A percentile compares a stretch with the other conserved stretches of the same genome.
Conservation (phyloP, 1,140 invertebrate genomes). For the Helicoverpa zea region DNA sequence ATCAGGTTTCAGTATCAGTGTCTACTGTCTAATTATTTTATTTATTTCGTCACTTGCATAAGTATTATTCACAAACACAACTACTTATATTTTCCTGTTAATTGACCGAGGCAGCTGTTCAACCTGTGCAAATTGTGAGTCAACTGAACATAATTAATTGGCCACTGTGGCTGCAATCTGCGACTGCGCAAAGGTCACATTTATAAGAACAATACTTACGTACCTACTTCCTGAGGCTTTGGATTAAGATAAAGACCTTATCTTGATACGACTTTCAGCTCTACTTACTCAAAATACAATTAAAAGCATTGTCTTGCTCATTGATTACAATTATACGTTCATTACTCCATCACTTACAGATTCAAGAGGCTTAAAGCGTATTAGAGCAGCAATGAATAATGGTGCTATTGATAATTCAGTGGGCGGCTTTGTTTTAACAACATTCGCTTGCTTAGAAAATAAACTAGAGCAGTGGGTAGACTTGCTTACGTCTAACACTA, state of each 20-base stretch:
- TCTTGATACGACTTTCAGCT: not conserved
- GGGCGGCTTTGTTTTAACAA: slow-evolving; percentile 6
- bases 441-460: not conserved
- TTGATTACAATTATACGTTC: not conserved
- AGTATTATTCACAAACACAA: slow-evolving; percentile 1
- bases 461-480: slow-evolving; percentile 29
- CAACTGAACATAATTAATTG: slow-evolving; percentile 38
- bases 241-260: not conserved
- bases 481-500: slow-evolving; percentile 4
- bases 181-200: slow-evolving; percentile 20
- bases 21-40: no score
- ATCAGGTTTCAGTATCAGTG: no score
- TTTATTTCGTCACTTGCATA: no score
- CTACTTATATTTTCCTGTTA: not conserved
- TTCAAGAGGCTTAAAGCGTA: not conserved
- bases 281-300: slow-evolving; percentile 12
- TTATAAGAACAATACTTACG: not conserved
- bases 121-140: slow-evolving; percentile 38
- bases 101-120: slow-evolving; percentile 11
- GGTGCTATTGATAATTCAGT: not conserved
- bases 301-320: not conserved
- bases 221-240: not conserved
- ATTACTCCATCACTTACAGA: not conserved
- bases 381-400: slow-evolving; percentile 23
- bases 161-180: slow-evolving; percentile 27